Evolutionary conservation across 2,797 vertebrate species (phyloP).

Genomic region (Phrynocephalus forsythii): DNA sequence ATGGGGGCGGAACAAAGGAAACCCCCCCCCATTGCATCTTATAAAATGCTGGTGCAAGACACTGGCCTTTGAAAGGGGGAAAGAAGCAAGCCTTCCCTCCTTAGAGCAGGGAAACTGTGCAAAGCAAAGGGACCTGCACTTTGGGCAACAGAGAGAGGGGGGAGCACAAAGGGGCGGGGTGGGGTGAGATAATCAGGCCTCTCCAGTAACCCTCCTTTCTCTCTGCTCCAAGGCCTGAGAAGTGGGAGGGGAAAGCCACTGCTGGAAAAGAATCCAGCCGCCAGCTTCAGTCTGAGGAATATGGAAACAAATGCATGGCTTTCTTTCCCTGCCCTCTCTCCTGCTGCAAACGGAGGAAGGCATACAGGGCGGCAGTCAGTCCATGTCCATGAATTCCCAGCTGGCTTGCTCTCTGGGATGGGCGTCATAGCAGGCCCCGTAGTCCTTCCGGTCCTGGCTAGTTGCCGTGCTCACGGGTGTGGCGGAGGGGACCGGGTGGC

Average conservation of each 20-base stretch:
- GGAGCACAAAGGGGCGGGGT: background rate
- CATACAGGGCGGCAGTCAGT: conserved; percentile 16
- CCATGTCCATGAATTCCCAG: conserved; percentile 46
- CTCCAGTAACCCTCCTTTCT: background rate
- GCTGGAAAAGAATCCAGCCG: background rate
- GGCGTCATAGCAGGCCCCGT: conserved; percentile 44
- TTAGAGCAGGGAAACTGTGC: background rate
- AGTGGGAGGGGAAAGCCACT: background rate
- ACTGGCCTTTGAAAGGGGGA: background rate
- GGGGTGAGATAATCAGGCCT: background rate
- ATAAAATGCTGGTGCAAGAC: conserved; percentile 35
- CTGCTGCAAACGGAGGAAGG: background rate
- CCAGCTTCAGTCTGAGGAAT: conserved; percentile 23
- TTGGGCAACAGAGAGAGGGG: background rate
- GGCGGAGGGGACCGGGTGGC: conserved; percentile 65
- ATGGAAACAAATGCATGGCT: background rate
- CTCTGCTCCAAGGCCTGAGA: conserved; percentile 24
- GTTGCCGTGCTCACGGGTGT: conserved; percentile 50
- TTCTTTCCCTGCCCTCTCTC: background rate
- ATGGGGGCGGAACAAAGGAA: background rate
- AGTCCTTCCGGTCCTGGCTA: background rate
- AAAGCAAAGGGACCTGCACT: background rate
- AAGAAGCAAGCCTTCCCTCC: background rate
- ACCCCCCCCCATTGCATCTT: conserved; percentile 1
- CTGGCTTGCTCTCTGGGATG: conserved; percentile 45